These are phyloP conservation scores for Hypsopygia costalis DNA, from an alignment of 2,888 invertebrate genomes.

Conservation along the genomic window DNA sequence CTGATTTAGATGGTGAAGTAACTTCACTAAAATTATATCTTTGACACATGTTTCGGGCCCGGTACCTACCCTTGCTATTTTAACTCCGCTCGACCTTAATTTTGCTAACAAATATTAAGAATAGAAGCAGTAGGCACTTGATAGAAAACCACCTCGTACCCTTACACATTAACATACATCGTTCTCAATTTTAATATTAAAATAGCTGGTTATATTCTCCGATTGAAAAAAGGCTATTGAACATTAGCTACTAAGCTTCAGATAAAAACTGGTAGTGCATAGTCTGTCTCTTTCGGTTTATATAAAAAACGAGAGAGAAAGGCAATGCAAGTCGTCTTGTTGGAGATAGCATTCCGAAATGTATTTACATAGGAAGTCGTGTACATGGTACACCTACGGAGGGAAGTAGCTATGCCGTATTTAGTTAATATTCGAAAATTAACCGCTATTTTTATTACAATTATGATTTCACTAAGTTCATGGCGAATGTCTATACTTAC, in stretches of 20 bases:
- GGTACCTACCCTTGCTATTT: constrained; percentile 10
- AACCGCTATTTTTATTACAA: constrained; percentile 22
- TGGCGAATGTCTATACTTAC: constrained; percentile 24
- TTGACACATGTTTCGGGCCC: neutral
- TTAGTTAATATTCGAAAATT: constrained; percentile 26
- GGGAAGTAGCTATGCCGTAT: neutral
- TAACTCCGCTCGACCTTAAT: constrained; percentile 17
- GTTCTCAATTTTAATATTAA: constrained; percentile 5
- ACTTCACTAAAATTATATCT: too few species aligned
- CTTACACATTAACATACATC: constrained; percentile 7
- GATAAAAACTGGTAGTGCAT: too few species aligned
- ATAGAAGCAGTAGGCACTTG: constrained; percentile 47
- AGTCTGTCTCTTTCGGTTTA: too few species aligned
- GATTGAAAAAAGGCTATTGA: neutral
- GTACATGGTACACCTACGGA: neutral
- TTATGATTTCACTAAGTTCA: constrained; percentile 28
- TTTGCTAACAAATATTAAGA: constrained; percentile 32
- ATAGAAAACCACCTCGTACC: constrained; percentile 30
- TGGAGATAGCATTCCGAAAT: neutral
- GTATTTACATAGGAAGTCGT: too few species aligned
- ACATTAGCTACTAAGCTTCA: neutral
- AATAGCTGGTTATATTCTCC: constrained; percentile 1
- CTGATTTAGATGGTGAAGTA: too few species aligned
- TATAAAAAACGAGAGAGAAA: too few species aligned
- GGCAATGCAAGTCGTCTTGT: too few species aligned